Evolutionary conservation across 2,888 invertebrate species (phyloP), one percentile per base, ranked within the genome.

Genomic region (Adela reaumurella): DNA sequence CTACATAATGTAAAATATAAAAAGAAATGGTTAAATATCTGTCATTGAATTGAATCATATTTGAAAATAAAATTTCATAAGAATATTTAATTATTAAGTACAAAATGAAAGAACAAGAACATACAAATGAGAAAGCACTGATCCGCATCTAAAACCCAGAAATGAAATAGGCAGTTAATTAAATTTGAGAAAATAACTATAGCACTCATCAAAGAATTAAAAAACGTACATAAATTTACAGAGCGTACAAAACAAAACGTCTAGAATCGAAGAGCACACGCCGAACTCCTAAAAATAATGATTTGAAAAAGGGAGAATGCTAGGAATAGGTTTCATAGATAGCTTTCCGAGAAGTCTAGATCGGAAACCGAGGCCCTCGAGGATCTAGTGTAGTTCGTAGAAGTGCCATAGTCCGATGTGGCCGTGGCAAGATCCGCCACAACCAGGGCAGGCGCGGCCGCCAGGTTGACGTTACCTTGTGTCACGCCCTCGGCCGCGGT

Each of bases 341-440:
- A 93, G 65, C 92, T 91, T 69, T 92, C 92, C 55, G 92, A 92
- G 71, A 92, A 91, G 70, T 93, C 92, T 64, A 90, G 85, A 73
- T 92, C 92, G 53, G 92, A 92, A 68, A 89, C 89, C 67, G 90
- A 91, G 64, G 90, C 90, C 60, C 90, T 83, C 54, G 89, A 90
- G 56, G 90, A 90, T 62, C 90, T 85, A 58, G 90, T 91, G 74
- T 88, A 87, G 67, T 88, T 83, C 63, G 88, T 88, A 58, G 90
- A 91, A 59, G 90, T 90, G 69, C 88, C 89, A 62, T 79, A 79
- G 73, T 88, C 87, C 49, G 89, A 90, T 51, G 90, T 90, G 60
- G 88, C 88, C 56, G 90, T 90, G 62, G 88, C 89, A 63, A 86
- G 88, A 76, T 89, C 90, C 53, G 88, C 88, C 57, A 88, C 83